Evolutionary conservation across 2,888 invertebrate genomes (phyloP), one percentile per base, ranked within the genome.

Genomic region (Caradrina kadenii): DNA sequence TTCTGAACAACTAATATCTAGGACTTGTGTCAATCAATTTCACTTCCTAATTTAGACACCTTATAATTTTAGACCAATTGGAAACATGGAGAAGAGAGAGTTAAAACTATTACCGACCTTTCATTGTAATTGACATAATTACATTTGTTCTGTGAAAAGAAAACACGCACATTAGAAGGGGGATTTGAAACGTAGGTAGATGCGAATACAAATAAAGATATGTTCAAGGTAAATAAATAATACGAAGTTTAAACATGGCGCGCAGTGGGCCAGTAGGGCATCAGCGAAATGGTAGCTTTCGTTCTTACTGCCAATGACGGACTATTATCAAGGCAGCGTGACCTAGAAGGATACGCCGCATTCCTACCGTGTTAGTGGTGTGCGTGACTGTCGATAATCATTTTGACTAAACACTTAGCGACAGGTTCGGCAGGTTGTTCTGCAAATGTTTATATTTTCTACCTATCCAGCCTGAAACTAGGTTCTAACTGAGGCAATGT

Each of bases 301-400:
- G 84, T 91, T 83, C 76, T 79, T 87, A 81, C 85, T 86, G 87
- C 86, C 89, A 88, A 89, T 89, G 90, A 89, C 90, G 82, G 85
- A 76, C 84, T 89, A 88, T 89, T 90, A 91, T 89, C 89, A 89
- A 85, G 85, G 83, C 81, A 76, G 60, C 73, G 76, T 90, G 93
- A 91, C 93, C 93, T 86, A 93, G 87, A 92, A 93, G 93, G 93
- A 93, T 86, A 85, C 82, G 83, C 83, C 87, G 85, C 93, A 93
- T 94, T 93, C 93, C 93, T 76, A 89, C 76, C 74, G 80, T 83
- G 64, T 70, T 62, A 63, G 78, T 52, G 53, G 21, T 45, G 49
- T 66, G 54, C 75, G 61, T 64, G 74, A 55, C 63, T 71, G 55
- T n/a, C 31, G 65, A 74, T 70, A 63, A 65, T 67, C 58, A 61